phyloP scores from a whole-genome alignment of 2,797 vertebrate genomes.

The Lithobates sylvaticus region DNA sequence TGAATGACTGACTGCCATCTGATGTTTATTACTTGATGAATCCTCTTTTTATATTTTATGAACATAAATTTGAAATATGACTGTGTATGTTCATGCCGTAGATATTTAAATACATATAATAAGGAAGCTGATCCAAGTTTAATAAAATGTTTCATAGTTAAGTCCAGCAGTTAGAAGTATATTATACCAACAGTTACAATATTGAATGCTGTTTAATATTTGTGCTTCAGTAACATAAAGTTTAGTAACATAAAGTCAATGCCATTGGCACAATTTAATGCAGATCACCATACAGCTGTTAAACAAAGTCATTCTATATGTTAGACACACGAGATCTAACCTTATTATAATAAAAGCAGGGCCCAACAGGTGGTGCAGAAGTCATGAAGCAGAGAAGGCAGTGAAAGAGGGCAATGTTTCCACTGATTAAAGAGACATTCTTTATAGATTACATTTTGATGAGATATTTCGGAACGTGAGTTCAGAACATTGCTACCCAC shows the following conservation, averaged over 20 bases:
- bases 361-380: not conserved
- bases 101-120: no score
- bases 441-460: conserved; percentile 36
- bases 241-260: not conserved
- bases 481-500: conserved; percentile 25
- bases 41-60: no score
- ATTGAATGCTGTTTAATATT: not conserved
- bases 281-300: not conserved
- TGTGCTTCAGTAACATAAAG: not conserved
- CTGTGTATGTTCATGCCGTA: not conserved
- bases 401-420: conserved; percentile 14
- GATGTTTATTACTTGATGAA: no score
- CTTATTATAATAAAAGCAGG: not conserved
- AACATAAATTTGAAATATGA: not conserved
- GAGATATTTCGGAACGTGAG: conserved; percentile 8
- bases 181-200: not conserved
- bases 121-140: not conserved
- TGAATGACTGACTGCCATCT: no score
- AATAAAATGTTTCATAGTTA: not conserved
- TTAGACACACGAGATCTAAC: not conserved
- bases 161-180: no score
- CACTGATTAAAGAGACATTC: conserved; percentile 38
- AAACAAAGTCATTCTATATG: not conserved
- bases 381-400: not conserved
- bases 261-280: not conserved